Evolutionary conservation across 1,140 invertebrate species (phyloP).

Genomic region (Drosophila kanapiae): DNA sequence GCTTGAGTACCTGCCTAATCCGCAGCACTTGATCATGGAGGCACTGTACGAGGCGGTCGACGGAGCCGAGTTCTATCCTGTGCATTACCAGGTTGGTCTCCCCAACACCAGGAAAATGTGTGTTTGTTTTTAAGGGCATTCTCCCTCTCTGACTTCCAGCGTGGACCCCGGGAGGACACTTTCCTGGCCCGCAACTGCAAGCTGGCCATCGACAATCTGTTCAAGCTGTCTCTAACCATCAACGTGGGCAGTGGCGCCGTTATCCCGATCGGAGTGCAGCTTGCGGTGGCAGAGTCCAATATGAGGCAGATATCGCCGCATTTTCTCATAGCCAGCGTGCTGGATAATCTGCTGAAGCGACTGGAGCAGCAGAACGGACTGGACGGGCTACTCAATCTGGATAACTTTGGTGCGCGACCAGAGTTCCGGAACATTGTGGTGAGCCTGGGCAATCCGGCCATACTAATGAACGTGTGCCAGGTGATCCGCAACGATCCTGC

Average conservation of each 20-base stretch:
- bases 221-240: constrained; percentile 31
- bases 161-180: constrained; percentile 33
- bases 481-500: constrained; percentile 51
- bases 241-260: not conserved
- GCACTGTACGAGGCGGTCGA: constrained; percentile 51
- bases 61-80: constrained; percentile 56
- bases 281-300: constrained; percentile 50
- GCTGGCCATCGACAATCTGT: constrained; percentile 58
- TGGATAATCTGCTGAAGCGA: constrained; percentile 21
- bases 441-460: constrained; percentile 41
- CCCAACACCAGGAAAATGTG: too few relatives aligned
- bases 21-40: constrained; percentile 42
- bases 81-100: constrained; percentile 49
- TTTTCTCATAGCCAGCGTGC: constrained; percentile 40
- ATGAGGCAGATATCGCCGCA: constrained; percentile 47
- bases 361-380: constrained; percentile 43
- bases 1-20: constrained; percentile 27
- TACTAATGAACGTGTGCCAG: constrained; percentile 48
- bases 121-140: not conserved
- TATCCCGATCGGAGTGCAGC: constrained; percentile 29
- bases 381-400: constrained; percentile 41
- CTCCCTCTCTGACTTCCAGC: constrained; percentile 8
- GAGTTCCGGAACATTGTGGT: constrained; percentile 53
- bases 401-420: constrained; percentile 29
- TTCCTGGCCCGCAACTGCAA: constrained; percentile 58